Evolutionary conservation across 1,140 invertebrate genomes (phyloP), one percentile per base, ranked within the genome.

Genomic region (Geopemphigus sp.): DNA sequence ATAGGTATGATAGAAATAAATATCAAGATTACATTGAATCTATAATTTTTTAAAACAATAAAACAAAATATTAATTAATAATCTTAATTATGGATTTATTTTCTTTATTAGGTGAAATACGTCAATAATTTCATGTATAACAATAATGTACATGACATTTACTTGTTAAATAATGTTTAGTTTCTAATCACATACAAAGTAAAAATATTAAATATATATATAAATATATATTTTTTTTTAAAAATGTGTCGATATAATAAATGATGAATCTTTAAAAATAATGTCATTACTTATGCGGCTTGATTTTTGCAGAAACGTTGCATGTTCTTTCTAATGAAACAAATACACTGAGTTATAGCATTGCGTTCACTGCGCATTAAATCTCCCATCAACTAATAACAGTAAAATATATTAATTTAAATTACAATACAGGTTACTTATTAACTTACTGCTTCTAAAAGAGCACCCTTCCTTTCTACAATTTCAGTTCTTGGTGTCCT

Each of bases 291-390:
- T 61, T 63, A 78, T 26, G 57, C 15, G 2, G 45, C 32, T 78
- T 78, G 74, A 63, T 19, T 78, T 63, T 78, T 59, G 14, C 17
- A 45, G 57, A 78, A 78, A 10, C 39, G 57, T 29, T 78, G 39
- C 74, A 78, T 78, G 8, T 78, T 78, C 4, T 50, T 78, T 47
- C 74, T 61, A 24, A 78, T 63, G 15, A 63, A 78, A 78, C 74
- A 78, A 78, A 78, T 78, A 53, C 74, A 78, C 15, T 78, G 74
- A 47, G 74, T 78, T 5, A 78, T 78, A 50, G 74, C 26, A n/a
- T 78, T 78, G 24, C 74, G 32, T 61, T 78, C 74, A n/a, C 45
- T 63, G 14, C 74, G 54, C 74, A 78, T 78, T 59, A 78, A 61
- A 61, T 78, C 39, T 26, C 74, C 74, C 57, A 78, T 78, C n/a